phyloP scores from a whole-genome alignment of 2,113 vertebrate genomes.

The Saimiri boliviensis region DNA sequence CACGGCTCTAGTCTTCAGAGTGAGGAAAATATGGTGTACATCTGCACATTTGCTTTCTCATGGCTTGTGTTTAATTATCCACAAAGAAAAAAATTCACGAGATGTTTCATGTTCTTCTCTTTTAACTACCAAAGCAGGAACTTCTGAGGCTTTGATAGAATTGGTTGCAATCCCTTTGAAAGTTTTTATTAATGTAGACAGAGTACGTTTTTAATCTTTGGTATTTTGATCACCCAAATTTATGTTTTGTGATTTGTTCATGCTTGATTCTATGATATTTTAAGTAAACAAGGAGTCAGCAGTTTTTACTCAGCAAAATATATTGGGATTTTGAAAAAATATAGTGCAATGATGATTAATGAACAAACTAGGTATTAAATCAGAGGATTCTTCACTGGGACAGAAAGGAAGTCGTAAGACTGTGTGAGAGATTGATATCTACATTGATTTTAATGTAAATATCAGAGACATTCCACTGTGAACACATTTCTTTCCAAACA shows the following conservation, averaged over 20 bases:
- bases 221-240: slow-evolving; percentile 48
- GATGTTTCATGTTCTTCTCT: slow-evolving; percentile 71
- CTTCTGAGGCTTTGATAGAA: slow-evolving; percentile 59
- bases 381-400: slow-evolving; percentile 8
- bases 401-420: slow-evolving; percentile 31
- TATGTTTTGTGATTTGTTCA: slow-evolving; percentile 55
- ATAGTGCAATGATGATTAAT: slow-evolving; percentile 41
- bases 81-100: slow-evolving; percentile 52
- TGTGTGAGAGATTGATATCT: slow-evolving; percentile 29
- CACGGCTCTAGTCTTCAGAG: neutral
- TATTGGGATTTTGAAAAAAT: neutral
- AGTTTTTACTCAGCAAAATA: slow-evolving; percentile 53
- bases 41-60: slow-evolving; percentile 61
- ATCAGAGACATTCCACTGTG: slow-evolving; percentile 29
- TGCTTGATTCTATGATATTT: slow-evolving; percentile 41
- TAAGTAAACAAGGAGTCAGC: slow-evolving; percentile 53
- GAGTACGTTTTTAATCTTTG: slow-evolving; percentile 73
- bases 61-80: slow-evolving; percentile 71
- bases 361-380: slow-evolving; percentile 40
- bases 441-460: slow-evolving; percentile 41
- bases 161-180: slow-evolving; percentile 62
- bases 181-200: slow-evolving; percentile 53
- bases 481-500: slow-evolving; percentile 11
- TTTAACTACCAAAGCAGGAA: slow-evolving; percentile 66
- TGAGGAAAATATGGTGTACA: slow-evolving; percentile 65